Evolutionary conservation across 2,113 vertebrate species (phyloP), one percentile per base, ranked within the genome.

Genomic region (Callipepla squamata): DNA sequence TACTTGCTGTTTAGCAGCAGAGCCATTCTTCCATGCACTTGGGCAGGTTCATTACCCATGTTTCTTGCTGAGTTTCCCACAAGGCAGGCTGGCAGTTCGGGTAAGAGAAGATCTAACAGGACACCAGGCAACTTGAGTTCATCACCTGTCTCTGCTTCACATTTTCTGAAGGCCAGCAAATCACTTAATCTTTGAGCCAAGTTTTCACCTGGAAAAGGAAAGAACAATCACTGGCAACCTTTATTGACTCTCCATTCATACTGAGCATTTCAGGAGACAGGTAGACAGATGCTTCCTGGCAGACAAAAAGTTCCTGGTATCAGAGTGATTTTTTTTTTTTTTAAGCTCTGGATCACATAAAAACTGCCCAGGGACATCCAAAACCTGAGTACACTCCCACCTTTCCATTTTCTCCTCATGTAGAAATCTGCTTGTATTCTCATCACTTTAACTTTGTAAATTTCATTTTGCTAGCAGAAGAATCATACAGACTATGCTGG

Each of bases 101-200:
- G 50, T 85, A 59, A 87, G 63, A 62, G 42, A 80, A 51, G 51
- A 73, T 76, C 79, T 63, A 48, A 47, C 66, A 50, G 53, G n/a
- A 66, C 32, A 32, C 91, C 45, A 36, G 38, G n/a, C 48, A 62
- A 69, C 38, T 42, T 82, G 53, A 16, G 48, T 75, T 82, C 42
- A 63, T 70, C 63, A 74, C 50, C n/a, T 87, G 14, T 53, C 53
- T 84, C 57, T 82, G 14, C 16, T 58, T 79, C 65, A 55, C 11
- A 20, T 91, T 93, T 94, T 81, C 50, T 59, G 59, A 89, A 34
- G 50, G 32, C 85, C 68, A 93, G 40, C 50, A 90, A 87, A 78
- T 59, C 70, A 73, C n/a, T 92, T 92, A 4, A 87, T 26, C 67
- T 89, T 3, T 59, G n/a, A 34, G 11, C 75, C n/a, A 74, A 68